Base-by-base conservation (phyloP, 2,113 vertebrate genomes). In the Delphinus delphis region DNA sequence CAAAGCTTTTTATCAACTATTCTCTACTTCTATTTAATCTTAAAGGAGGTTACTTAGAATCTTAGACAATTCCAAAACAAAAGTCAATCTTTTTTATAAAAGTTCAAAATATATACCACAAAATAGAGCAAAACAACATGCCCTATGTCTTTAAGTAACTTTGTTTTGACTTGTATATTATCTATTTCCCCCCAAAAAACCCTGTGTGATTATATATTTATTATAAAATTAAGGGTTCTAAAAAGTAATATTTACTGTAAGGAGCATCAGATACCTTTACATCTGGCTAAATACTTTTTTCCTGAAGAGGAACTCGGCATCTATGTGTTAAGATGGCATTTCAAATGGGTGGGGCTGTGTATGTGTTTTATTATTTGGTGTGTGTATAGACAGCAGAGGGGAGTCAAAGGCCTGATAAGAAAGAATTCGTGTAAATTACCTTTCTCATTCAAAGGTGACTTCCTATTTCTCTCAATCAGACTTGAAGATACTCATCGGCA, bases 361-460 rank as follows among this genome's bases (percentile, higher is more conserved):
- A 47, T 62, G 21, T 91, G 31, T 65, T 92, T 92, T 85, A 67
- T 81, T 95, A 82, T 92, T 23, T 77, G 53, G 47, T 81, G 4
- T 65, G 17, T 65, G 17, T 31, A 74, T n/a, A 92, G 47, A 50
- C n/a, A 93, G 31, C 10, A 76, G 31, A 50, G 4, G 21, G 6
- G 8, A 65, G 36, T 93, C 26, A 95, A 88, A 85, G 20, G 28
- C 31, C 36, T 63, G 10, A 84, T 33, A 91, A 38, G 36, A 89
- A 96, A 88, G 10, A 96, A 90, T 0, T 77, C 6, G 21, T 70
- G 5, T 33, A 89, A 91, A 85, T 44, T 85, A 90, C 53, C 77
- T 95, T 93, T 93, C 50, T 76, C 62, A 93, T 77, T 93, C 65
- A 96, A 92, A 94, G 67, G 55, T 17, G 13, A 63, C 21, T 93